Percentiles rank a stretch among this genome's conserved stretches.
Evolutionary conservation across 2,113 vertebrate genomes (phyloP).

Genomic region (Pelecanus crispus): DNA sequence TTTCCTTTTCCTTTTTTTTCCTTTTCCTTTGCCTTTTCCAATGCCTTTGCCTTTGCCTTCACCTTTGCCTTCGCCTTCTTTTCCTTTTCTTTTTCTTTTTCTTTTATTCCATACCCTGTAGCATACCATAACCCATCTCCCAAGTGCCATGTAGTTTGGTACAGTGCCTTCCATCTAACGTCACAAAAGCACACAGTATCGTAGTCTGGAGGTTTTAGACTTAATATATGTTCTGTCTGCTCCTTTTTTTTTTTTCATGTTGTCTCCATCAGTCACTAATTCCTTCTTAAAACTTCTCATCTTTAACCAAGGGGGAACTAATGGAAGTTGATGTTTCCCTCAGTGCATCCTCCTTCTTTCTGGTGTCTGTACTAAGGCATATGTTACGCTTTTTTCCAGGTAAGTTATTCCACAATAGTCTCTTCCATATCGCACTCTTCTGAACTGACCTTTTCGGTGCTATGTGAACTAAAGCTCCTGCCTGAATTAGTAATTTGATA

Average conservation of each 20-base stretch:
- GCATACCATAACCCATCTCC: neutral
- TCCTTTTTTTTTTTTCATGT: neutral
- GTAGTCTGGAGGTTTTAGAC: neutral
- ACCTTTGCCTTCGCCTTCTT: no score
- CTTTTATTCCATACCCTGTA: neutral
- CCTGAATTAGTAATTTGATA: neutral
- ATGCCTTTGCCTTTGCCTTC: no score
- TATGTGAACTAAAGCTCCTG: neutral
- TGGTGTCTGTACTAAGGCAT: neutral
- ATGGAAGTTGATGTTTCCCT: neutral
- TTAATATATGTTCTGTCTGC: neutral
- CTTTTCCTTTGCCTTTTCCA: no score
- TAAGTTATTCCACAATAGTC: neutral
- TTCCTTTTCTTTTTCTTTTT: neutral
- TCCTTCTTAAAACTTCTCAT: neutral
- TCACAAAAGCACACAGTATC: neutral
- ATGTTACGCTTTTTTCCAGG: neutral
- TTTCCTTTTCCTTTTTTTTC: neutral
- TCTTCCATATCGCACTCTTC: neutral
- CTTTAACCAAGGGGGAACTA: neutral
- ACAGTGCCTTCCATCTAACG: neutral
- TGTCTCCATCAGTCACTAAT: neutral
- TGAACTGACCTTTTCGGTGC: neutral
- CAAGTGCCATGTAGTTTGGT: neutral
- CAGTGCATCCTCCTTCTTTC: neutral